Evolutionary conservation across 2,888 invertebrate genomes (phyloP).

Genomic region (Lasioglossum oenotherae): DNA sequence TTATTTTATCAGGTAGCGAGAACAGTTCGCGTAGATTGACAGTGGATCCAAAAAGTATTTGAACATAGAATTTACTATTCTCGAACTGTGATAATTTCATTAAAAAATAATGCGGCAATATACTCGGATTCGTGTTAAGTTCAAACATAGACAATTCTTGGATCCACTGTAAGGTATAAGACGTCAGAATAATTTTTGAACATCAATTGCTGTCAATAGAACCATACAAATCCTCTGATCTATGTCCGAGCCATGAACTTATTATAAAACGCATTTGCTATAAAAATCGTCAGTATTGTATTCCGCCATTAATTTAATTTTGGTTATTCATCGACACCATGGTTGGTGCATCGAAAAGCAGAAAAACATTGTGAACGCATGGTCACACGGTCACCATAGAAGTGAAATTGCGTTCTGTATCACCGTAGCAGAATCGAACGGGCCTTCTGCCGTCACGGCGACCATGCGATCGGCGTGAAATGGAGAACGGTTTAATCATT

Average conservation of each 20-base stretch:
- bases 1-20: neutral
- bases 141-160: neutral
- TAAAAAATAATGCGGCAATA: neutral
- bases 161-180: neutral
- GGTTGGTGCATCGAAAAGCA: neutral
- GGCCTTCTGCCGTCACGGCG: slow-evolving; percentile 1
- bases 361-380: neutral
- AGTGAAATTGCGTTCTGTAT: neutral
- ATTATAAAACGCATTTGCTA: neutral
- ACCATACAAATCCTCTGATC: too few species aligned
- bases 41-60: neutral
- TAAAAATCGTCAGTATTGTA: neutral
- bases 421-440: neutral
- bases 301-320: neutral
- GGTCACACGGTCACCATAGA: neutral
- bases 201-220: neutral
- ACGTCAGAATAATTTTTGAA: neutral
- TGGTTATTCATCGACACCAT: neutral
- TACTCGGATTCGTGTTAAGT: too few species aligned
- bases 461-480: neutral
- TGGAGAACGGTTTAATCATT: slow-evolving; percentile 33
- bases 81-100: neutral
- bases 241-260: neutral
- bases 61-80: neutral
- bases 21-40: neutral